Evolutionary conservation across 2,797 vertebrate genomes (phyloP).

Genomic region (Antrozous pallidus): DNA sequence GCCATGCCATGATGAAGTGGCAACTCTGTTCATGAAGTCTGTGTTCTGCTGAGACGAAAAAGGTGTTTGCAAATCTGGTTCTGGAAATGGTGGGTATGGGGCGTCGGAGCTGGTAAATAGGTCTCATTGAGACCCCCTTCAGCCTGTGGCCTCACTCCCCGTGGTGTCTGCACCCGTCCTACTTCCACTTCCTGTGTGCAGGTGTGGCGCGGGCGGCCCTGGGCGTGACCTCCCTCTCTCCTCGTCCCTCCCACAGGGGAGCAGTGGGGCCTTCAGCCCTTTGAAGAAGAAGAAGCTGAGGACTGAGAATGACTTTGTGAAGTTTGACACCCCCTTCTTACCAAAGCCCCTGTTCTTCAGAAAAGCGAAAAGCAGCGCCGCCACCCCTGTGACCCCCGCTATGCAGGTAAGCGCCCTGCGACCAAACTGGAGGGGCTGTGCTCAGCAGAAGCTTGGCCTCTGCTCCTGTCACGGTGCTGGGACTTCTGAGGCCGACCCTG

Average conservation of each 20-base stretch:
- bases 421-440: background rate
- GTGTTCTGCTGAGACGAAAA: background rate
- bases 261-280: background rate
- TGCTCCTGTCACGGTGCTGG: background rate
- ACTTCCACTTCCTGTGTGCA: background rate
- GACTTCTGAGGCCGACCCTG: fast-evolving
- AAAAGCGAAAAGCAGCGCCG: constrained; percentile 68
- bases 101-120: fast-evolving
- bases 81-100: fast-evolving
- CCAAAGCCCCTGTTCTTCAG: constrained; percentile 89
- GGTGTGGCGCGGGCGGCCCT: too few species aligned
- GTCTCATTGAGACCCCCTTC: fast-evolving
- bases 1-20: fast-evolving
- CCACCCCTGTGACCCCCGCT: constrained; percentile 47
- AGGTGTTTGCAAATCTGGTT: fast-evolving
- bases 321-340: constrained; percentile 77
- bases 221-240: background rate
- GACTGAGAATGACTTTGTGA: constrained; percentile 76
- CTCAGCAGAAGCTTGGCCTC: fast-evolving
- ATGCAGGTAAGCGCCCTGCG: constrained; percentile 64
- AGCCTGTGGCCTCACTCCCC: fast-evolving
- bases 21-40: fast-evolving
- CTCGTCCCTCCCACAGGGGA: constrained; percentile 70
- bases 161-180: background rate
- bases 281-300: constrained; percentile 77